Conservation (phyloP, 2,888 invertebrate genomes). For the Eupithecia dodoneata region DNA sequence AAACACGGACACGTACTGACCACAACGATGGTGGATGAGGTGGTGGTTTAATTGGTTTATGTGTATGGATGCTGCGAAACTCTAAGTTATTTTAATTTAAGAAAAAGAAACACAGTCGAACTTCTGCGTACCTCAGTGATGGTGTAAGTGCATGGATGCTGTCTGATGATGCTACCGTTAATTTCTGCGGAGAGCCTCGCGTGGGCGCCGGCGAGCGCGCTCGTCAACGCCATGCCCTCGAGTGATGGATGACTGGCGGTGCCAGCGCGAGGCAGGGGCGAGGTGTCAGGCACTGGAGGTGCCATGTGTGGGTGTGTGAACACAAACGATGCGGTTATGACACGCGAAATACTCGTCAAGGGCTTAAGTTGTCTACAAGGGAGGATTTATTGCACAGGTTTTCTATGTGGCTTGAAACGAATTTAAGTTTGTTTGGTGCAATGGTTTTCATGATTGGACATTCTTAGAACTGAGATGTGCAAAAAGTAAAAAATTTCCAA, state of each 20-base stretch:
- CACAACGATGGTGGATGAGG: neutral
- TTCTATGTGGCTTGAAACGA: neutral
- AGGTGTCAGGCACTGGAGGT: neutral
- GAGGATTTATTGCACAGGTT: neutral
- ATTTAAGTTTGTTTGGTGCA: neutral
- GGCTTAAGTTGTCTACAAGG: neutral
- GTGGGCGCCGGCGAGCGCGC: conserved; percentile 34
- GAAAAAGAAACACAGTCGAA: neutral
- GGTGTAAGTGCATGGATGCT: conserved; percentile 2
- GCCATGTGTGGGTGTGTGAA: conserved; percentile 1
- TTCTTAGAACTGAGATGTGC: neutral
- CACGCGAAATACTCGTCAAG: conserved; percentile 12
- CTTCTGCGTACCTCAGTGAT: neutral
- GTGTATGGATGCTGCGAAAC: neutral
- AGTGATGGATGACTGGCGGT: conserved; percentile 22
- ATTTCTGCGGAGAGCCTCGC: conserved; percentile 13
- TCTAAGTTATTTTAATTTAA: neutral
- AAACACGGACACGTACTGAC: too few species aligned
- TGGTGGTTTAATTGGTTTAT: neutral
- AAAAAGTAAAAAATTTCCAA: neutral
- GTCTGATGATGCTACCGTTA: conserved; percentile 6
- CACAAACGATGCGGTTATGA: neutral
- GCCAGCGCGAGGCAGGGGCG: conserved; percentile 24
- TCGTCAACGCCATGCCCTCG: conserved; percentile 40
- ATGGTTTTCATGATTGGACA: neutral